phyloP scores from a whole-genome alignment of 2,113 vertebrate species.

The Corydoras maculifer region DNA sequence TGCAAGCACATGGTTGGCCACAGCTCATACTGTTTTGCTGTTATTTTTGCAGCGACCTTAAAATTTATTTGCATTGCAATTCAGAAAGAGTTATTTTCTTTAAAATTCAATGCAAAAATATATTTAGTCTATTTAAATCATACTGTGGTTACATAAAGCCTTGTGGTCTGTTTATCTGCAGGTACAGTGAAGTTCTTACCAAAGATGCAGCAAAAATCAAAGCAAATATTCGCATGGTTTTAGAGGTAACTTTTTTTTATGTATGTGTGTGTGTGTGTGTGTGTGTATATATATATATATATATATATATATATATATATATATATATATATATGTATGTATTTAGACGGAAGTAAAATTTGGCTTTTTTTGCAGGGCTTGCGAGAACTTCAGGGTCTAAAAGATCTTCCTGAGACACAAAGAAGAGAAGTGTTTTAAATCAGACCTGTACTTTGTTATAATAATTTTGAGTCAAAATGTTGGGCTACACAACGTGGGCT shows the following conservation, averaged over 20 bases:
- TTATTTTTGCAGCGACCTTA: too few species aligned
- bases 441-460: not conserved
- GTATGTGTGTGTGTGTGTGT: not conserved
- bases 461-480: not conserved
- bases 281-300: not conserved
- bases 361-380: conserved; percentile 64
- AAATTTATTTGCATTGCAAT: too few species aligned
- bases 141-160: too few species aligned
- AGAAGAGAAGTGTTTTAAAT: conserved; percentile 49
- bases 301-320: not conserved
- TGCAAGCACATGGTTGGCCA: too few species aligned
- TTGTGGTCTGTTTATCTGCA: conserved; percentile 43
- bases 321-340: not conserved
- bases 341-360: not conserved
- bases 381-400: conserved; percentile 76
- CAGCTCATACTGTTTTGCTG: too few species aligned
- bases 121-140: too few species aligned
- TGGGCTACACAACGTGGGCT: not conserved
- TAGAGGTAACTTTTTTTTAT: conserved; percentile 65
- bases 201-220: conserved; percentile 84
- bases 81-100: too few species aligned
- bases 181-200: conserved; percentile 73
- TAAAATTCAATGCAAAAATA: too few species aligned
- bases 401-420: conserved; percentile 55
- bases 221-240: conserved; percentile 81